Evolutionary conservation across 2,797 vertebrate species (phyloP), one percentile per base, ranked within the genome.

Genomic region (Novumbra hubbsi): DNA sequence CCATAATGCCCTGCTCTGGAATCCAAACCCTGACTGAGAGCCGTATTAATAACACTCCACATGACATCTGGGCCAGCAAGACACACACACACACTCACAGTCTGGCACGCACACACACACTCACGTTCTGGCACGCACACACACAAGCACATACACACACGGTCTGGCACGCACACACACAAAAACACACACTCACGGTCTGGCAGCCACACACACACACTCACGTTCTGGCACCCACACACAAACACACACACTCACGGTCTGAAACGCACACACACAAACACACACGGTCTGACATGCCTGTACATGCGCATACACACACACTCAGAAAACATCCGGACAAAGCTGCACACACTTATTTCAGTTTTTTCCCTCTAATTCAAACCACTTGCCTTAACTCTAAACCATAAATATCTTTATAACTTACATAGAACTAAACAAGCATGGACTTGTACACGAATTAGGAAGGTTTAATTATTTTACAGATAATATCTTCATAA

Each of bases 31-130:
- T 85, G 80, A 84, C 81, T 85, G 80, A 83, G 80, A 89, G 84
- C 77, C 86, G 85, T 92, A 90, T 93, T 92, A 93, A 92, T 93
- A 92, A 91, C 91, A 90, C 89, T 91, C 75, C 80, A 88, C 75
- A 78, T 87, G 85, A 79, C 89, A 91, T 91, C 82, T 92, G 81
- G 93, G 91, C 83, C 91, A 89, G 77, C 81, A 76, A 70, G 77
- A 78, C 78, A 78, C 75, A 83, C 80, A 71, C 80, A 82, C 69
- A 76, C 73, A 81, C 71, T 38, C 71, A 28, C 76, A 70, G 73
- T 38, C 70, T 66, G 73, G 21, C 32, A 41, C 30, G 28, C 14
- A 52, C 49, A 19, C 52, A 55, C 68, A 75, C 73, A 80, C 70
- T 32, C 27, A 4, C 32, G 27, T 1, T 21, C 68, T 57, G 55